Base-by-base conservation (phyloP, 2,888 invertebrate species). In the Marasmarcha lunaedactyla region DNA sequence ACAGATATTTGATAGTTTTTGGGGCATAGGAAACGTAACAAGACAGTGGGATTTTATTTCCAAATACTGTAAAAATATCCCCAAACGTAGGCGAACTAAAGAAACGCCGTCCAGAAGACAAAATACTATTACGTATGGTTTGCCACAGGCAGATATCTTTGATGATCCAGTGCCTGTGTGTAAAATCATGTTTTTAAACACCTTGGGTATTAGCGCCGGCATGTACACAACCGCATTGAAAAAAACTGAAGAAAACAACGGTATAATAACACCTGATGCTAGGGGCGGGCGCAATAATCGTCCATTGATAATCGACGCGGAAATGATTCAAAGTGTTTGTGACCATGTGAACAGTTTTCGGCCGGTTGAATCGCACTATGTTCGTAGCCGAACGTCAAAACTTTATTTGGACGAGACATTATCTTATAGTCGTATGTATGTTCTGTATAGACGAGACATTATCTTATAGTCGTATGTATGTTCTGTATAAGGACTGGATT, bases 121-220 rank as follows among this genome's bases (percentile, higher is more conserved):
- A 34, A 13, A 34, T 14, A 34, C 34, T 12, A 34, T 34, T 14
- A 34, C 34, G 11, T 34, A 34, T 14, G n/a, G 20, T 15, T 14
- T 36, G 20, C 36, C 36, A 15, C 9, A 7, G 14, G 20, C 11
- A 2, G 14, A 36, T 36, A 2, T 10, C 15, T 10, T 15, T 20
- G 20, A n/a, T 10, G 20, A 36, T n/a, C 15, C 14, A 11, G 37
- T 37, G 13, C 13, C 34, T 34, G 34, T 34, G 34, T 37, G 37
- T 14, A 37, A 37, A 27, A 14, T 27, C 25, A 37, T 37, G 37
- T 37, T 37, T 26, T 15, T 37, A 12, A 37, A 37, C 13, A 37
- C 37, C 2, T 13, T 37, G 9, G 37, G 26, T 10, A 15, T 27
- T 26, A 13, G 37, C 26, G 37, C 12, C 10, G 15, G 27, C n/a